A percentile compares a stretch with the other conserved stretches of the same genome.
These are phyloP conservation scores for Catocala fraxini DNA, from an alignment of 2,888 invertebrate species.

Conservation along the genomic window DNA sequence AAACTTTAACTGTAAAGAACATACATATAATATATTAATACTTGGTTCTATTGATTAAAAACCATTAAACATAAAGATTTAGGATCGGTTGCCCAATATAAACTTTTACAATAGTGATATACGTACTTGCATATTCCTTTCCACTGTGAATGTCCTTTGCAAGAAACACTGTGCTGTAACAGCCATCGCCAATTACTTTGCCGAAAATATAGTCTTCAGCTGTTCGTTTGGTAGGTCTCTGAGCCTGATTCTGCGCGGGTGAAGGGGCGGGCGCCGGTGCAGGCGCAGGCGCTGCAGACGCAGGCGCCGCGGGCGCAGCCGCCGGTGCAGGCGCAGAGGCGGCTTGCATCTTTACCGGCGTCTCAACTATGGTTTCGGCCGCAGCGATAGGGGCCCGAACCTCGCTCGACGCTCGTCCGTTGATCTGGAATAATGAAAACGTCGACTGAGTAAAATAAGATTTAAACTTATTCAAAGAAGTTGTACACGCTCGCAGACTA, in stretches of 20 bases:
- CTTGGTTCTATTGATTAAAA: background rate
- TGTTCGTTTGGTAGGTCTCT: conserved; percentile 89
- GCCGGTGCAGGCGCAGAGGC: conserved; percentile 80
- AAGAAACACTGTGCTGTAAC: conserved; percentile 98
- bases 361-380: conserved; percentile 83
- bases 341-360: conserved; percentile 84
- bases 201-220: conserved; percentile 98
- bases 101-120: conserved; percentile 13
- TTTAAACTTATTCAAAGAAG: conserved; percentile 44
- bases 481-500: conserved; percentile 50
- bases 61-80: background rate
- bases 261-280: conserved; percentile 75
- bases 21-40: conserved; percentile 28
- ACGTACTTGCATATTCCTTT: conserved; percentile 98
- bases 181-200: conserved; percentile 98
- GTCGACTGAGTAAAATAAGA: conserved; percentile 34
- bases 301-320: conserved; percentile 71
- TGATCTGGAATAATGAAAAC: conserved; percentile 75
- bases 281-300: conserved; percentile 74
- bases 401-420: conserved; percentile 77
- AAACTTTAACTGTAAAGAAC: conserved; percentile 95
- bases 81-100: background rate
- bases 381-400: conserved; percentile 86
- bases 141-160: conserved; percentile 96
- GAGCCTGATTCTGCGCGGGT: conserved; percentile 76